Evolutionary conservation across 2,888 invertebrate genomes (phyloP).

Genomic region (Drosophila flavopinicola): DNA sequence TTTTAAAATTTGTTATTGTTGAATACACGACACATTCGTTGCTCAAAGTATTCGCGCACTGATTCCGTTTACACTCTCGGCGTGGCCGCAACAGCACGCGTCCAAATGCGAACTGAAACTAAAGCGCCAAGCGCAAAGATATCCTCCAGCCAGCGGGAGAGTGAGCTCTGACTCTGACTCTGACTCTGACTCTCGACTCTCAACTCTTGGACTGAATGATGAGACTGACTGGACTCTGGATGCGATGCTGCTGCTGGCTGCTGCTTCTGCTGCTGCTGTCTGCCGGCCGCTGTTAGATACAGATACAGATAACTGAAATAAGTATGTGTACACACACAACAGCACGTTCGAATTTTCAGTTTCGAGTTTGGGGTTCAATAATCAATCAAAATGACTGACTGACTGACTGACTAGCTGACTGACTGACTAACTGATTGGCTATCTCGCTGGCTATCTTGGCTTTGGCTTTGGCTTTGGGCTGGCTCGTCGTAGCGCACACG

Average conservation of each 20-base stretch:
- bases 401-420: conserved; percentile 38
- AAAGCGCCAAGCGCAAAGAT: conserved; percentile 71
- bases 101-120: conserved; percentile 77
- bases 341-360: conserved; percentile 49
- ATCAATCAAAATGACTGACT: conserved; percentile 66
- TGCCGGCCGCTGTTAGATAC: conserved; percentile 65
- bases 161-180: conserved; percentile 61
- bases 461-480: conserved; percentile 50
- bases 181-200: conserved; percentile 46
- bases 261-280: conserved; percentile 31
- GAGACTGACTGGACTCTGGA: conserved; percentile 51
- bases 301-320: conserved; percentile 49
- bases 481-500: conserved; percentile 70
- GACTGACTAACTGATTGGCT: conserved; percentile 31
- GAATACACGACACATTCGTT: conserved; percentile 45
- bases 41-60: conserved; percentile 41
- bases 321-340: conserved; percentile 26
- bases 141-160: conserved; percentile 68
- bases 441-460: conserved; percentile 41
- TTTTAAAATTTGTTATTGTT: conserved; percentile 27
- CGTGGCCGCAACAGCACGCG: conserved; percentile 76
- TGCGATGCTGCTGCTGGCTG: conserved; percentile 32
- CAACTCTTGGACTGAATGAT: conserved; percentile 38
- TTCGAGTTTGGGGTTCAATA: conserved; percentile 64
- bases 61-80: conserved; percentile 54